A percentile compares a stretch with the other conserved stretches of the same genome.
Conservation (phyloP, 2,888 invertebrate species). For the Tridacna gigas region DNA sequence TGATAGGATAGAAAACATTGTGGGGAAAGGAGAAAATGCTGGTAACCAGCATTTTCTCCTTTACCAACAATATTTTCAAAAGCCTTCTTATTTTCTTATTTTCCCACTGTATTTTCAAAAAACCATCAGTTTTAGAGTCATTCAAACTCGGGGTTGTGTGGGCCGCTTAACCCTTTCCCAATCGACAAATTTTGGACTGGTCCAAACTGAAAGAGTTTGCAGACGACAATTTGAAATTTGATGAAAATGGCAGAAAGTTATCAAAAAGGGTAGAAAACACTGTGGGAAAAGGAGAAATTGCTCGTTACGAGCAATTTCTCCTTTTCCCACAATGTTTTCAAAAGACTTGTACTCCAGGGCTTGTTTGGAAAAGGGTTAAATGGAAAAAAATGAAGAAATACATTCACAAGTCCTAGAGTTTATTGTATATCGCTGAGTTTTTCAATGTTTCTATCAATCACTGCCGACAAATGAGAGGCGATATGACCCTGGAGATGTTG, state of each 20-base stretch:
- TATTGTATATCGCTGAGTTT: too few species aligned
- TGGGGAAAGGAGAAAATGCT: neutral
- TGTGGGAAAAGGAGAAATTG: slow-evolving; percentile 1
- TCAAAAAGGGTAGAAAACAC: neutral
- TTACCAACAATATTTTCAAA: neutral
- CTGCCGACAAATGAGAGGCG: too few species aligned
- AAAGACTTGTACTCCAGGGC: neutral
- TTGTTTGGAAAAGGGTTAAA: too few species aligned
- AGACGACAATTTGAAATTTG: neutral
- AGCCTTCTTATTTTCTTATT: neutral
- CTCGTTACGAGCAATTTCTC: neutral
- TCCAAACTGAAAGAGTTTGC: neutral
- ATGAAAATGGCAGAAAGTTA: neutral
- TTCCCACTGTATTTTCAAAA: neutral
- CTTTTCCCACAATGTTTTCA: neutral
- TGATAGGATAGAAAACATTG: neutral
- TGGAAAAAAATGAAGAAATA: too few species aligned
- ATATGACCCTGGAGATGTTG: too few species aligned
- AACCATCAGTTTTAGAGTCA: neutral
- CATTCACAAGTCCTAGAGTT: too few species aligned
- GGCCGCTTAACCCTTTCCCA: too few species aligned
- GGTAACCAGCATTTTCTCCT: neutral
- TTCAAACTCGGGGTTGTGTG: too few species aligned
- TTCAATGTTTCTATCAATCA: too few species aligned
- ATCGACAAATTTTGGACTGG: too few species aligned